phyloP scores from a whole-genome alignment of 1,140 invertebrate species.

The Cherax quadricarinatus region DNA sequence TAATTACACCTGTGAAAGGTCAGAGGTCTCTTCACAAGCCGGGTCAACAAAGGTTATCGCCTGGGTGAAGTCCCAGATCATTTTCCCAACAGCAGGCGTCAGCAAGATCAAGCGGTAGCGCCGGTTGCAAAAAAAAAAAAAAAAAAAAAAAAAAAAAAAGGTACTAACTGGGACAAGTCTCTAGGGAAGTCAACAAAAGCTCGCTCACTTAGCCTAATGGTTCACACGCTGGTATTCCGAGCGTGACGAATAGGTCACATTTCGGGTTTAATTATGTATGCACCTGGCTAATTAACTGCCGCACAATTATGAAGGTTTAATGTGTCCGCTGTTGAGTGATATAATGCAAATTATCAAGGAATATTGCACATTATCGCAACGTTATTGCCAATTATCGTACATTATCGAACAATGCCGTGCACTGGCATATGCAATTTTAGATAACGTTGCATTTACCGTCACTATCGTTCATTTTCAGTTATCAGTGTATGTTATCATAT shows the following conservation, averaged over 20 bases:
- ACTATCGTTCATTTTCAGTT: background rate
- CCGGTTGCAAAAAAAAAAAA: too few species aligned
- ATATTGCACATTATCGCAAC: background rate
- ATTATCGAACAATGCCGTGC: background rate
- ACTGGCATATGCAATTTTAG: background rate
- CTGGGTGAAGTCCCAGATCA: too few species aligned
- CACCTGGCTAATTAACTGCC: background rate
- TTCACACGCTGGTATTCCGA: background rate
- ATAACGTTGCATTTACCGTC: background rate
- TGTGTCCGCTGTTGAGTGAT: background rate
- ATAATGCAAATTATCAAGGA: background rate
- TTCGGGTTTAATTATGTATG: conserved; percentile 8
- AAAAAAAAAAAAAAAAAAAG: too few species aligned
- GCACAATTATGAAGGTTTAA: background rate
- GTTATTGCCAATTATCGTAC: background rate
- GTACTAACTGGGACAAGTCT: too few species aligned
- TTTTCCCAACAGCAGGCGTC: too few species aligned
- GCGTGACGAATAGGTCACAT: background rate
- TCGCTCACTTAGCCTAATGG: background rate
- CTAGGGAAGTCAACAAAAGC: background rate
- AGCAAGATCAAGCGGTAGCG: too few species aligned
- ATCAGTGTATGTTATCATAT: background rate
- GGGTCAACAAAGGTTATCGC: too few species aligned
- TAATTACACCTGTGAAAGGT: too few species aligned
- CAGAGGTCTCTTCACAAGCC: too few species aligned